These are phyloP conservation scores for Pseudococcus longispinus DNA, from an alignment of 2,888 invertebrate species.

Conservation along the genomic window DNA sequence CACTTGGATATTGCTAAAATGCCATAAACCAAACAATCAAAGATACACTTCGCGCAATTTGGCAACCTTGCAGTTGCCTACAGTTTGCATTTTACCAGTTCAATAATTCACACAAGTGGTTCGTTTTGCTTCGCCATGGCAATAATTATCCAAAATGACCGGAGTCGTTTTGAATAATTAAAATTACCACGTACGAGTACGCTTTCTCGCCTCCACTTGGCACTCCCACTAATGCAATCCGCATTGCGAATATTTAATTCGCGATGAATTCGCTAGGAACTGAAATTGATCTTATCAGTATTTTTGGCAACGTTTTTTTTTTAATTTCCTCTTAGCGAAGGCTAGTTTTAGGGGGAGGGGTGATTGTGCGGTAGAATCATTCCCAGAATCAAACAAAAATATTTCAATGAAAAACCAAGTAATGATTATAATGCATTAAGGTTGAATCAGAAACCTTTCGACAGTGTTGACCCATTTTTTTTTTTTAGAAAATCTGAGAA, in stretches of 20 bases:
- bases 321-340: not conserved
- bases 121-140: not conserved
- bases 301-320: too few species aligned
- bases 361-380: too few species aligned
- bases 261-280: not conserved
- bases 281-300: too few species aligned
- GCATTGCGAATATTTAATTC: constrained; percentile 3
- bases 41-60: not conserved
- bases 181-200: not conserved
- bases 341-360: too few species aligned
- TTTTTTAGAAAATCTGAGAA: too few species aligned
- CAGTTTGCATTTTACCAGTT: not conserved
- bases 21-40: not conserved
- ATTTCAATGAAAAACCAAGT: too few species aligned
- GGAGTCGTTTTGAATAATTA: not conserved
- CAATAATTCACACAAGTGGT: constrained; percentile 3
- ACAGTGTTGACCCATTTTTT: too few species aligned
- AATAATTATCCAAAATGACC: constrained; percentile 28
- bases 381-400: too few species aligned
- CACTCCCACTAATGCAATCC: not conserved
- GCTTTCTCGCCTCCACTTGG: not conserved
- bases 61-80: not conserved
- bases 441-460: too few species aligned
- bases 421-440: too few species aligned
- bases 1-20: not conserved